Conservation (phyloP, 2,113 vertebrate species). For the Pagrus major region DNA sequence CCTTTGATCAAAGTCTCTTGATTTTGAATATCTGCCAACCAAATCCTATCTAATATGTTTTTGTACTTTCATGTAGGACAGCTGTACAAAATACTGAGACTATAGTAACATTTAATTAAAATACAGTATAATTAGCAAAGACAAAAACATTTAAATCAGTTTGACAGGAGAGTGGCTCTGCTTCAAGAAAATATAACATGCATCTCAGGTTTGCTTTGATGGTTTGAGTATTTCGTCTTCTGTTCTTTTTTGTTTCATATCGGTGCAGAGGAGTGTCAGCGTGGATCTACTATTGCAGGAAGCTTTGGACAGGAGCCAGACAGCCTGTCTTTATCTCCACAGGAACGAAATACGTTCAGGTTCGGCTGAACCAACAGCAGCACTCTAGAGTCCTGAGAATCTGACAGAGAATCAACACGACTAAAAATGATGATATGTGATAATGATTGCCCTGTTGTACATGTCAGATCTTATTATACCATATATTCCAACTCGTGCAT, state of each 20-base stretch:
- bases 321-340: neutral
- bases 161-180: neutral
- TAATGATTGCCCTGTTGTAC: too few relatives aligned
- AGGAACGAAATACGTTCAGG: neutral
- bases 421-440: too few relatives aligned
- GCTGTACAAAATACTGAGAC: neutral
- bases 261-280: neutral
- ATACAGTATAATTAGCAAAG: neutral
- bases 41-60: neutral
- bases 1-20: neutral
- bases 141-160: neutral
- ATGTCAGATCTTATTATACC: too few relatives aligned
- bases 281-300: neutral
- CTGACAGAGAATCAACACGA: neutral
- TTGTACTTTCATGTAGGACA: neutral
- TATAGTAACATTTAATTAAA: neutral
- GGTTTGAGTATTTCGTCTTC: neutral
- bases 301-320: conserved; percentile 1
- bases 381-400: neutral
- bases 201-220: neutral
- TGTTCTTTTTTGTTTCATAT: neutral
- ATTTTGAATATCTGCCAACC: neutral
- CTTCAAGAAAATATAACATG: neutral
- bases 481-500: too few relatives aligned
- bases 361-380: neutral